Evolutionary conservation across 2,113 vertebrate species (phyloP).

Genomic region (Oryctolagus cuniculus): mOryCun1.1 NC_091442.1:17187001-17187500

Average conservation of each 20-base stretch:
- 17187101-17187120: not conserved
- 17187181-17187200: not conserved
- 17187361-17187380: not conserved
- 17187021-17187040: not conserved
- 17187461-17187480: too few relatives aligned
- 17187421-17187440: too few relatives aligned
- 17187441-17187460: too few relatives aligned
- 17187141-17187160: not conserved
- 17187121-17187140: not conserved
- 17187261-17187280: not conserved
- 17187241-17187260: constrained; percentile 4
- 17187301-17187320: not conserved
- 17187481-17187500: too few relatives aligned
- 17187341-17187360: not conserved
- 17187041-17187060: constrained; percentile 19
- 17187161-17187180: not conserved
- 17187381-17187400: not conserved
- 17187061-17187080: constrained; percentile 33
- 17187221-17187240: not conserved
- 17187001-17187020: constrained; percentile 54
- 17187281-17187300: not conserved
- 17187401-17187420: too few relatives aligned
- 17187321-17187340: not conserved
- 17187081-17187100: not conserved
- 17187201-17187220: not conserved